These are phyloP conservation scores for Loris lydekkerianus DNA, from an alignment of 2,797 vertebrate species.

Conservation along the genomic window DNA sequence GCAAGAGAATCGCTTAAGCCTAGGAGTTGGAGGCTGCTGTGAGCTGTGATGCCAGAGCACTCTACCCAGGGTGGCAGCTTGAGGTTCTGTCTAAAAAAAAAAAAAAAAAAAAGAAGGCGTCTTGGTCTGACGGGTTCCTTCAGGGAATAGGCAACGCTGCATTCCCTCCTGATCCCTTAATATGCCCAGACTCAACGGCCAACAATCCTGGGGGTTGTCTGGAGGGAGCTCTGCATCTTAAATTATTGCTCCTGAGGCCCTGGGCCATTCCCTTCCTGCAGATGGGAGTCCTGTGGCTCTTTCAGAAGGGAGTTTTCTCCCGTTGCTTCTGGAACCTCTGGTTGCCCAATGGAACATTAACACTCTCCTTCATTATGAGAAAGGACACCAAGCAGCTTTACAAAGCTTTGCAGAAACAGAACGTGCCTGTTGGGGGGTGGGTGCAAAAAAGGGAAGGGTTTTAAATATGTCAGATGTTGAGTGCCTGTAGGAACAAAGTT, in stretches of 20 bases:
- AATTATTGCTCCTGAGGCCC: rapidly evolving
- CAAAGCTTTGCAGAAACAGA: rapidly evolving
- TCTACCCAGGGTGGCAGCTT: too few relatives aligned
- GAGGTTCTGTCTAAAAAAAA: too few relatives aligned
- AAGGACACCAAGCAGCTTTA: background rate
- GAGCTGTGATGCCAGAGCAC: too few relatives aligned
- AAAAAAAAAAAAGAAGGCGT: too few relatives aligned
- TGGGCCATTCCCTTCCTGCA: background rate
- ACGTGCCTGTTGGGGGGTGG: rapidly evolving
- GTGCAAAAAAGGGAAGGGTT: background rate
- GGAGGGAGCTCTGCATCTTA: background rate
- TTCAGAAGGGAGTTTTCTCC: background rate
- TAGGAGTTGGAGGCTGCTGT: too few relatives aligned
- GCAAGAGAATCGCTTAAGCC: too few relatives aligned
- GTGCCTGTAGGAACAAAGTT: background rate
- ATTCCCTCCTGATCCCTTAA: background rate
- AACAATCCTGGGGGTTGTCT: background rate
- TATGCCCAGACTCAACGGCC: rapidly evolving
- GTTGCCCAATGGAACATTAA: background rate
- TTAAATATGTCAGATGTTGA: background rate
- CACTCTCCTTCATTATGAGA: rapidly evolving
- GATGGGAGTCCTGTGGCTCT: background rate
- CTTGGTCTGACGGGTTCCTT: too few relatives aligned
- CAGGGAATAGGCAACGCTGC: background rate
- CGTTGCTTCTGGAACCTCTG: background rate